Percentiles rank a stretch among this genome's conserved stretches.
These are phyloP conservation scores for Drosophila quinaria DNA, from an alignment of 2,888 invertebrate genomes.

Conservation along the genomic window DNA sequence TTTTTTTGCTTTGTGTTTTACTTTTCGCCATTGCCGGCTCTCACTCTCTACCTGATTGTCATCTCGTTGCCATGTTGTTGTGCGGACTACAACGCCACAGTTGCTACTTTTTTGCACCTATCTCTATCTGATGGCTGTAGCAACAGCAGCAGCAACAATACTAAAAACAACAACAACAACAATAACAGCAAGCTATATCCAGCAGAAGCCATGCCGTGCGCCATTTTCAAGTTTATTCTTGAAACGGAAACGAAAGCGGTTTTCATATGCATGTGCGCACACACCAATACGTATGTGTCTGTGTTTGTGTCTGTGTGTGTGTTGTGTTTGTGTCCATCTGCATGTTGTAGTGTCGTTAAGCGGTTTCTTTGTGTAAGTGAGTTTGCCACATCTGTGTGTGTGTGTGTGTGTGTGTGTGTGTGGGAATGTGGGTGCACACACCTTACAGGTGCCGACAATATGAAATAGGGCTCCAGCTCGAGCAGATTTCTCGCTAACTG, in stretches of 20 bases:
- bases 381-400: conserved; percentile 16
- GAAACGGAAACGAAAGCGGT: conserved; percentile 82
- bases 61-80: conserved; percentile 59
- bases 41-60: conserved; percentile 70
- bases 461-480: conserved; percentile 60
- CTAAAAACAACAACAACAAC: conserved; percentile 27
- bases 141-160: conserved; percentile 33
- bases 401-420: conserved; percentile 18
- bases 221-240: conserved; percentile 78
- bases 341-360: conserved; percentile 53
- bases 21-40: conserved; percentile 34
- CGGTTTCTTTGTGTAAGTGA: conserved; percentile 33
- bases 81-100: conserved; percentile 42
- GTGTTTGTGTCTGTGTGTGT: conserved; percentile 7
- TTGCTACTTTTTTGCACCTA: conserved; percentile 73
- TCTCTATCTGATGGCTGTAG: conserved; percentile 69
- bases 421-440: conserved; percentile 23
- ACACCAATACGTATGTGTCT: conserved; percentile 36
- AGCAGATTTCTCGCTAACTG: conserved; percentile 59
- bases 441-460: conserved; percentile 72
- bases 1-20: conserved; percentile 33
- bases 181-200: conserved; percentile 23
- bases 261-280: conserved; percentile 76
- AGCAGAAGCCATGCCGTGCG: conserved; percentile 67
- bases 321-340: conserved; percentile 34